A percentile compares a stretch with the other conserved stretches of the same genome.
These are phyloP conservation scores for Bombus confusus DNA, from an alignment of 1,140 invertebrate species.

Conservation along the genomic window DNA sequence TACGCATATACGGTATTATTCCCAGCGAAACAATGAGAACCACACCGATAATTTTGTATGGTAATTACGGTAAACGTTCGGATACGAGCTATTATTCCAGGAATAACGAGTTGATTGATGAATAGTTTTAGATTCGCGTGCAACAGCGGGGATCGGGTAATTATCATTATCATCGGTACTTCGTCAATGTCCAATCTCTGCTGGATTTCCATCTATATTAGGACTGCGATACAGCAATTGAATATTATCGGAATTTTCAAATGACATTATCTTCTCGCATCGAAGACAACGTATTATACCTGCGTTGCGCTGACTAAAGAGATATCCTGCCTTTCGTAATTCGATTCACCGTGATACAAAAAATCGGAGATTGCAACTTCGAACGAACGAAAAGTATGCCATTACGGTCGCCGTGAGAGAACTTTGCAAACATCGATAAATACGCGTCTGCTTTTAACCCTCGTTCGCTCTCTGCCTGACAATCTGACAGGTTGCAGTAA, in stretches of 20 bases:
- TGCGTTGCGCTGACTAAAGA: too few relatives aligned
- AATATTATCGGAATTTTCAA: neutral
- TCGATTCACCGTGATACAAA: neutral
- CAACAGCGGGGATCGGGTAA: neutral
- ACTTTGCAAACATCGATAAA: too few relatives aligned
- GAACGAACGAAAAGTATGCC: neutral
- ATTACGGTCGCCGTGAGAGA: too few relatives aligned
- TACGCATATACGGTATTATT: neutral
- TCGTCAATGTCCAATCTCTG: neutral
- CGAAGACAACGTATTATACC: neutral
- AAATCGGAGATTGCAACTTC: neutral
- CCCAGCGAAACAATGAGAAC: slow-evolving; percentile 25
- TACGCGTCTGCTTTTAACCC: too few relatives aligned
- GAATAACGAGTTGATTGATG: slow-evolving; percentile 6
- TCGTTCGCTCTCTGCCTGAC: too few relatives aligned
- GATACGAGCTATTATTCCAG: neutral
- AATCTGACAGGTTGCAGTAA: too few relatives aligned
- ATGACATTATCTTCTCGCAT: too few relatives aligned
- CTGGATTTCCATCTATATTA: neutral
- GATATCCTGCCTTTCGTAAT: neutral
- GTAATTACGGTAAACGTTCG: slow-evolving; percentile 20
- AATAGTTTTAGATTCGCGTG: neutral
- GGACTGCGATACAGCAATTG: neutral
- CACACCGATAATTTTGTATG: slow-evolving; percentile 23
- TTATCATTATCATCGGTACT: slow-evolving; percentile 5